These are phyloP conservation scores for Drosophila triauraria DNA, from an alignment of 1,140 invertebrate species.

Conservation along the genomic window DNA sequence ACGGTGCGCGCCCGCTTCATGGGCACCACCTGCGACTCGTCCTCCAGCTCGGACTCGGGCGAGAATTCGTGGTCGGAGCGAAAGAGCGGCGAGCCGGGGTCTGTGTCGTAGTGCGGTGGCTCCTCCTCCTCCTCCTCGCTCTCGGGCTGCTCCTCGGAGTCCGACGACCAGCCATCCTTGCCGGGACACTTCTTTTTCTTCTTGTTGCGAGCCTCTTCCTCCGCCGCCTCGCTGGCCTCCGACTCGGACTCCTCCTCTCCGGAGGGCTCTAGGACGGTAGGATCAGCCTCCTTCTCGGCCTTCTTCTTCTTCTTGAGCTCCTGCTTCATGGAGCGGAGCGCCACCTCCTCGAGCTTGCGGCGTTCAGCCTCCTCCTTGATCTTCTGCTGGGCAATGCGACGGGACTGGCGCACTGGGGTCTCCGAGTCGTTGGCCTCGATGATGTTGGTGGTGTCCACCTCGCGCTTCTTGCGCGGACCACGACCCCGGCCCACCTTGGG, in stretches of 20 bases:
- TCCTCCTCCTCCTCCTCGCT: conserved; percentile 87
- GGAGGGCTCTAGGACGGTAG: conserved; percentile 83
- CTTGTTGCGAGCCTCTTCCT: conserved; percentile 84
- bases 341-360: conserved; percentile 90
- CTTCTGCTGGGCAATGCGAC: conserved; percentile 93
- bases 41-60: conserved; percentile 89
- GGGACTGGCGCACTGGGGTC: conserved; percentile 90
- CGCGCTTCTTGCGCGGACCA: conserved; percentile 85
- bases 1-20: conserved; percentile 89
- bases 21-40: conserved; percentile 87
- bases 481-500: conserved; percentile 63
- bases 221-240: conserved; percentile 85
- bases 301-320: conserved; percentile 88
- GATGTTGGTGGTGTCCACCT: conserved; percentile 86
- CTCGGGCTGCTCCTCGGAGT: conserved; percentile 87
- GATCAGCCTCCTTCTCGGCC: conserved; percentile 83
- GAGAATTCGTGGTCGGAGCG: conserved; percentile 97
- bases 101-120: conserved; percentile 86
- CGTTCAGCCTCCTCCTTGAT: conserved; percentile 93
- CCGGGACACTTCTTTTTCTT: conserved; percentile 88
- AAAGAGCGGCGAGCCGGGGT: conserved; percentile 88
- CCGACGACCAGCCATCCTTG: conserved; percentile 89
- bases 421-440: conserved; percentile 75
- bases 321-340: conserved; percentile 87
- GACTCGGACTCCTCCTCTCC: conserved; percentile 81